Percentiles rank a stretch among this genome's conserved stretches.
Conservation (phyloP, 92 coral and sea anemone genomes). For the Galaxea fascicularis region DNA sequence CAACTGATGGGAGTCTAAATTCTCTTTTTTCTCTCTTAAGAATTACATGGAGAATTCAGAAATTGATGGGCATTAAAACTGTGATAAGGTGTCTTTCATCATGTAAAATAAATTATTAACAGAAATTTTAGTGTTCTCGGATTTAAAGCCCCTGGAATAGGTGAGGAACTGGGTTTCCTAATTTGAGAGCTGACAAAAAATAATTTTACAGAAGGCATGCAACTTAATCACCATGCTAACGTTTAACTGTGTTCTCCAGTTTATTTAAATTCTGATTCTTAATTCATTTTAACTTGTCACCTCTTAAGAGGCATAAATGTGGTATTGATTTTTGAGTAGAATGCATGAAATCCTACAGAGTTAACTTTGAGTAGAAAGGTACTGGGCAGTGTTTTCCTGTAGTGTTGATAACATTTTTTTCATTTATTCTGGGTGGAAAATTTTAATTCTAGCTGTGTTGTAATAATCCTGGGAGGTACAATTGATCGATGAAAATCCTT, state of each 20-base stretch:
- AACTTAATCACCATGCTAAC: too few relatives aligned
- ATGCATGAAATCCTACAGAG: too few relatives aligned
- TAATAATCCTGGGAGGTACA: background rate
- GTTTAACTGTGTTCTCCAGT: too few relatives aligned
- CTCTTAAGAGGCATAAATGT: too few relatives aligned
- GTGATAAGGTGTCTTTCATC: background rate
- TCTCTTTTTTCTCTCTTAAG: background rate
- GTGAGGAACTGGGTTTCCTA: background rate
- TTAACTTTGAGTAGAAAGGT: too few relatives aligned
- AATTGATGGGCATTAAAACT: background rate
- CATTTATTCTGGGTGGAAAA: background rate
- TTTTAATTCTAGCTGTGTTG: background rate
- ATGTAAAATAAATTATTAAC: constrained; percentile 3
- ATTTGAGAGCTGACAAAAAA: too few relatives aligned
- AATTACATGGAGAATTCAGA: constrained; percentile 7
- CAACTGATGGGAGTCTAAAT: background rate
- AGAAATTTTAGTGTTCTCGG: background rate
- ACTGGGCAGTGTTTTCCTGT: too few relatives aligned
- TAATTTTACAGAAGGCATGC: too few relatives aligned
- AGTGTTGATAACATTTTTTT: too few relatives aligned
- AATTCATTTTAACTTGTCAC: too few relatives aligned
- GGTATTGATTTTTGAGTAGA: too few relatives aligned
- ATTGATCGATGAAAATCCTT: background rate
- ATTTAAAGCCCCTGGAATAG: background rate
- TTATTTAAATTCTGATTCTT: too few relatives aligned